These are phyloP conservation scores for Eulemur macaco DNA, from an alignment of 2,113 vertebrate genomes.

Conservation along the genomic window DNA sequence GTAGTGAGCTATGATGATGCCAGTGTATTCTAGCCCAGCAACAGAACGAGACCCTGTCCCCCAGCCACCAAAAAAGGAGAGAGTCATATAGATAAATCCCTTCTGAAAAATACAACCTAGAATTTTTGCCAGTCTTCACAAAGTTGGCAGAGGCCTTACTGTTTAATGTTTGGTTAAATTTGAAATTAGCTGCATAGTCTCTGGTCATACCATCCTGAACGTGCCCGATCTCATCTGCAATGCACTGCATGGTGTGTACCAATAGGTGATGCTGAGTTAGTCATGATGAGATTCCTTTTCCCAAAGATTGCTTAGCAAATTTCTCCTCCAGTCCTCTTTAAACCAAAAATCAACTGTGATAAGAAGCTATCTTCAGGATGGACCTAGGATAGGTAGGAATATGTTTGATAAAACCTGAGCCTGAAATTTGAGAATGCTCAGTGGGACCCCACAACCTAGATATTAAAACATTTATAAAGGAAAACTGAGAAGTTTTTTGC, in stretches of 20 bases:
- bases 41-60: no score
- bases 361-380: not conserved
- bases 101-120: constrained; percentile 1
- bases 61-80: not conserved
- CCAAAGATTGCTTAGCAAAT: not conserved
- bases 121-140: constrained; percentile 18
- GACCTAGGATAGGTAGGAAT: not conserved
- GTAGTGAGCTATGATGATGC: no score
- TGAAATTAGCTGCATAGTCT: not conserved
- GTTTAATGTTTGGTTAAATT: constrained; percentile 9
- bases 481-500: not conserved
- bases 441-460: not conserved
- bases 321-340: not conserved
- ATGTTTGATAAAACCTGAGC: not conserved
- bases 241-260: not conserved
- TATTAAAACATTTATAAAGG: not conserved
- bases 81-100: not conserved
- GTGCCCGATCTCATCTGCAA: not conserved
- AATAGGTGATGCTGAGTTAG: not conserved
- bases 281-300: not conserved
- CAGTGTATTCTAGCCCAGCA: no score
- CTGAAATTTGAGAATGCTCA: not conserved
- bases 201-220: not conserved
- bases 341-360: not conserved
- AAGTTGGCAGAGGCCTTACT: constrained; percentile 13